Percentiles rank a stretch among this genome's conserved stretches.
These are phyloP conservation scores for Coecobrya sp. DNA, from an alignment of 2,888 invertebrate species.

Conservation along the genomic window DNA sequence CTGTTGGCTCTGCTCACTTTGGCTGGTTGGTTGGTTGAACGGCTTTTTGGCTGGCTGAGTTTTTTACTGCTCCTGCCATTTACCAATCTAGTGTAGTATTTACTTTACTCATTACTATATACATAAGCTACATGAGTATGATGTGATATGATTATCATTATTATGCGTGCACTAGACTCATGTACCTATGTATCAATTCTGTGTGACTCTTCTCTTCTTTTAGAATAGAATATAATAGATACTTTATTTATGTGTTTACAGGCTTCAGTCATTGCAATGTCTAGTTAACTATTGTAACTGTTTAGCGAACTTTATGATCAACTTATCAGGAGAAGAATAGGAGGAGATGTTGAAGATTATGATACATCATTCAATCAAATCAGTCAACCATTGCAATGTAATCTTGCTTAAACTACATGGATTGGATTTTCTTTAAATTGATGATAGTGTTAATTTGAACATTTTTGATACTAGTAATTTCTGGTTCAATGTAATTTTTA, in stretches of 20 bases:
- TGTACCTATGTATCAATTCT: not conserved
- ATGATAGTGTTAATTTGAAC: no score
- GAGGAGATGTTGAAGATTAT: not conserved
- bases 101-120: not conserved
- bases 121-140: not conserved
- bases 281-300: not conserved
- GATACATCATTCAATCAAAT: not conserved
- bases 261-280: no score
- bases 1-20: not conserved
- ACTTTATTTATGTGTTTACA: no score
- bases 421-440: not conserved
- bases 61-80: conserved; percentile 53
- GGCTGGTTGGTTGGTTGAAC: conserved; percentile 34
- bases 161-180: not conserved
- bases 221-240: no score
- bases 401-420: not conserved
- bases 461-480: no score
- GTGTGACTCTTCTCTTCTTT: not conserved
- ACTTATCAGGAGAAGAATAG: not conserved
- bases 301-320: conserved; percentile 30
- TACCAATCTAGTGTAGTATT: not conserved
- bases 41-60: conserved; percentile 36
- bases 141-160: not conserved
- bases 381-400: conserved; percentile 33
- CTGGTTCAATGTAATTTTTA: no score